A percentile compares a stretch with the other conserved stretches of the same genome.
Conservation (phyloP, 2,888 invertebrate genomes). For the Chrysomela aeneicollis region DNA sequence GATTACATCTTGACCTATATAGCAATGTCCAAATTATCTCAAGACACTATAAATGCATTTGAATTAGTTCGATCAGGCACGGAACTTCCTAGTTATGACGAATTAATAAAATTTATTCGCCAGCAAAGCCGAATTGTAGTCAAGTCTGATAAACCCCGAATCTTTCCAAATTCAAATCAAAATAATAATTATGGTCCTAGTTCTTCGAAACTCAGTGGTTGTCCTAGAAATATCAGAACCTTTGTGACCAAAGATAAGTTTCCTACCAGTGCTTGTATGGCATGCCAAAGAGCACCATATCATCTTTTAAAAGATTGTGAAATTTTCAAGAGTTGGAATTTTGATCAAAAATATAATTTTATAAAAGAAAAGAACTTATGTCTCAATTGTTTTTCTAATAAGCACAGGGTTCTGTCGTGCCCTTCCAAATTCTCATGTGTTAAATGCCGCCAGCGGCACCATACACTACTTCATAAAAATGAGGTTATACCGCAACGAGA, state of each 20-base stretch:
- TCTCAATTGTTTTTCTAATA: conserved; percentile 20
- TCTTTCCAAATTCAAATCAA: too few species aligned
- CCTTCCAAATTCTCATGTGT: conserved; percentile 10
- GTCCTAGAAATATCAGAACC: background rate
- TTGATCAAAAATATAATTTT: conserved; percentile 18
- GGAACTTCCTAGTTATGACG: background rate
- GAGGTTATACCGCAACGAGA: too few species aligned
- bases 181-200: too few species aligned
- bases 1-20: background rate
- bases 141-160: background rate
- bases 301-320: conserved; percentile 22
- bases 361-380: conserved; percentile 19
- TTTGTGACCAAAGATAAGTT: background rate
- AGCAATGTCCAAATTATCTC: background rate
- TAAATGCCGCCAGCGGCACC: conserved; percentile 16
- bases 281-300: conserved; percentile 1
- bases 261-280: conserved; percentile 15
- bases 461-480: background rate
- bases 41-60: background rate
- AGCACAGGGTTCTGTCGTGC: conserved; percentile 10
- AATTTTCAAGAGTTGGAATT: conserved; percentile 2
- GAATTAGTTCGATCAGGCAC: background rate
- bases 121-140: conserved; percentile 4
- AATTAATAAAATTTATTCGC: background rate
- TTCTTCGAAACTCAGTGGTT: too few species aligned